These are phyloP conservation scores for Dendroctonus ponderosae DNA, from an alignment of 1,140 invertebrate genomes.

Conservation along the genomic window DNA sequence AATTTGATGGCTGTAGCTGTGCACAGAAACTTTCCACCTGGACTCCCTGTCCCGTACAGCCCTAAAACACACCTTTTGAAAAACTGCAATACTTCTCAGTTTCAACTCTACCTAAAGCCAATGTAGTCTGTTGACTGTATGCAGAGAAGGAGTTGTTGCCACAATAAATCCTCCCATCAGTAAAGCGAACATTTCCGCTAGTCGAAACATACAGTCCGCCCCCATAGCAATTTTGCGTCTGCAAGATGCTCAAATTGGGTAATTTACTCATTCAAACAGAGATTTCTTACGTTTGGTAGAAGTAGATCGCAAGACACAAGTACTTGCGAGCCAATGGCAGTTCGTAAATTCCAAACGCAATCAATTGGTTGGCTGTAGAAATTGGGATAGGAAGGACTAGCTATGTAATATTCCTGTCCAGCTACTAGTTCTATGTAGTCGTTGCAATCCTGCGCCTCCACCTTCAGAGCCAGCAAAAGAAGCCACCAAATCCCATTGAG, in stretches of 20 bases:
- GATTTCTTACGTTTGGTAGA: conserved; percentile 8
- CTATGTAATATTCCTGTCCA: conserved; percentile 5
- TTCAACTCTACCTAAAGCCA: too few species aligned
- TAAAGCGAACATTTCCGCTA: conserved; percentile 53
- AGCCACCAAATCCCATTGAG: too few species aligned
- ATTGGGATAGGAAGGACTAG: background rate
- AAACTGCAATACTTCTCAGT: too few species aligned
- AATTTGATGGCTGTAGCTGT: conserved; percentile 42
- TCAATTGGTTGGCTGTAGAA: background rate
- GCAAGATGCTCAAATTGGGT: background rate
- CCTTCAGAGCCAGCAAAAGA: too few species aligned
- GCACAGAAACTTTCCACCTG: conserved; percentile 56
- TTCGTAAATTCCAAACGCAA: conserved; percentile 11
- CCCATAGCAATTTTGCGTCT: conserved; percentile 40
- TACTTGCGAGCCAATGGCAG: conserved; percentile 4
- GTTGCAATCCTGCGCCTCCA: background rate
- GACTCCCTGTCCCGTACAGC: conserved; percentile 47
- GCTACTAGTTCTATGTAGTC: background rate
- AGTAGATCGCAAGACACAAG: conserved; percentile 5
- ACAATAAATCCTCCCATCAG: conserved; percentile 54
- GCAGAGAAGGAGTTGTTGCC: conserved; percentile 46
- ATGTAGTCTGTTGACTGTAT: too few species aligned
- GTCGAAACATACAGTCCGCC: conserved; percentile 55
- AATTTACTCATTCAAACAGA: too few species aligned
- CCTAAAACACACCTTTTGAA: background rate